These are phyloP conservation scores for Ceratosolen solmsi DNA, from an alignment of 1,140 invertebrate genomes.

Conservation along the genomic window DNA sequence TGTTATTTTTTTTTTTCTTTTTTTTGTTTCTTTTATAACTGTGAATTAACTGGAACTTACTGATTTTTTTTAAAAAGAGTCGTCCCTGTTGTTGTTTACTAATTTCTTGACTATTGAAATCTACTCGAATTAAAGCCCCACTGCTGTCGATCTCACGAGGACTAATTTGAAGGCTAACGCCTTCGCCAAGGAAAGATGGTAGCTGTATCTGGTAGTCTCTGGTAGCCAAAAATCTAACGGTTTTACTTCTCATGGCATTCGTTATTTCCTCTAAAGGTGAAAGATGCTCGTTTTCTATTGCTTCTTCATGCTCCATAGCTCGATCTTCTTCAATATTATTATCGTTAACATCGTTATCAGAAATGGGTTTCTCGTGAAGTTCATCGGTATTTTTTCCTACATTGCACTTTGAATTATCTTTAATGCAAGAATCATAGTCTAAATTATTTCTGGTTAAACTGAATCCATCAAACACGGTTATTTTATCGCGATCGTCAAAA, in stretches of 20 bases:
- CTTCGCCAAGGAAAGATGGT: conserved; percentile 81
- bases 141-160: conserved; percentile 81
- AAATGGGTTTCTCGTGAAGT: conserved; percentile 61
- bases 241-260: conserved; percentile 79
- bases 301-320: conserved; percentile 52
- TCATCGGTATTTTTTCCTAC: conserved; percentile 46
- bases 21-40: no score
- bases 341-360: neutral
- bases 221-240: conserved; percentile 82
- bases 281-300: conserved; percentile 60
- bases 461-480: conserved; percentile 81
- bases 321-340: neutral
- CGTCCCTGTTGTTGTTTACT: conserved; percentile 70
- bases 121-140: conserved; percentile 81
- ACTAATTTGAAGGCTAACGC: conserved; percentile 80
- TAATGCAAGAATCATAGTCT: conserved; percentile 73
- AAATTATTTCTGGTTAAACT: conserved; percentile 80
- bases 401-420: conserved; percentile 64
- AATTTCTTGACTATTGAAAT: conserved; percentile 70
- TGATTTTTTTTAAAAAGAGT: conserved; percentile 80
- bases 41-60: conserved; percentile 74
- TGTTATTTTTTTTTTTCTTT: conserved; percentile 17
- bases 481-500: conserved; percentile 78
- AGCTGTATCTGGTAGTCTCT: conserved; percentile 82
- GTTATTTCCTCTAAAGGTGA: conserved; percentile 82